These are phyloP conservation scores for Vulpes vulpes DNA, from an alignment of 2,113 vertebrate species.

Conservation along the genomic window DNA sequence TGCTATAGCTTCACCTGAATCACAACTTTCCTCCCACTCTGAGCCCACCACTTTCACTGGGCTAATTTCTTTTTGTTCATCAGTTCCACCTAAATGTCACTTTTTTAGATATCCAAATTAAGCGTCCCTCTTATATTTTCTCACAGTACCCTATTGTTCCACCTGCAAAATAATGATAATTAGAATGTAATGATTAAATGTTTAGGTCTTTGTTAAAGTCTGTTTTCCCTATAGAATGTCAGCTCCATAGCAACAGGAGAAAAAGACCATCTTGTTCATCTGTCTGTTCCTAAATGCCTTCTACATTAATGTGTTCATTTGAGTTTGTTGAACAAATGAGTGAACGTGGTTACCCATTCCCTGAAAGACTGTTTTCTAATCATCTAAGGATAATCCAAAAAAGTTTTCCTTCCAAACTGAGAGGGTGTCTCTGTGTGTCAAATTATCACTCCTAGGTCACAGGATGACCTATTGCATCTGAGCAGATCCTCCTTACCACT, in stretches of 20 bases:
- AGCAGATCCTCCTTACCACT: neutral
- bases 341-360: neutral
- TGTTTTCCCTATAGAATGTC: neutral
- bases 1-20: neutral
- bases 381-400: neutral
- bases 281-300: neutral
- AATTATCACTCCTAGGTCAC: neutral
- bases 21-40: neutral
- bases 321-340: neutral
- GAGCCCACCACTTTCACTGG: neutral
- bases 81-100: neutral
- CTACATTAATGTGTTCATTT: neutral
- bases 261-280: neutral
- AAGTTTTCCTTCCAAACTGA: neutral
- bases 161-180: neutral
- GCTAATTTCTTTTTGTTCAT: neutral
- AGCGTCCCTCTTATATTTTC: neutral
- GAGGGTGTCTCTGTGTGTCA: neutral
- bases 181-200: neutral
- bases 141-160: neutral
- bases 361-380: neutral
- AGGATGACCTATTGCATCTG: accelerated
- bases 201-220: neutral
- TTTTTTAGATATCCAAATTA: neutral
- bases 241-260: neutral